These are phyloP conservation scores for Diachasmimorpha longicaudata DNA, from an alignment of 1,140 invertebrate species.

Conservation along the genomic window DNA sequence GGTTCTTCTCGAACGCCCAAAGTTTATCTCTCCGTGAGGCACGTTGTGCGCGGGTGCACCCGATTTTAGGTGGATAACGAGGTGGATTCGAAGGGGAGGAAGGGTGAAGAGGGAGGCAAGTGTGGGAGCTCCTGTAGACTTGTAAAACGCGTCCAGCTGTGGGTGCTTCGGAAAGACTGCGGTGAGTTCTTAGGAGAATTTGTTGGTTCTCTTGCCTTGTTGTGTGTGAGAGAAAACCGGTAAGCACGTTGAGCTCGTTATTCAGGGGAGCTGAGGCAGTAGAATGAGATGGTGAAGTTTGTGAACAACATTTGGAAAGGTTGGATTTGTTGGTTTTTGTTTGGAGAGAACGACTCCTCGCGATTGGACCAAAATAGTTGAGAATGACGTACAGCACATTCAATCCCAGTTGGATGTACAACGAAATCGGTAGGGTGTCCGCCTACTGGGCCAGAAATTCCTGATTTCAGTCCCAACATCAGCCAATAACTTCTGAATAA, in stretches of 20 bases:
- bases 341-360: no score
- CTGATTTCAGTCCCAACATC: no score
- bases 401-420: no score
- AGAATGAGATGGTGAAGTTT: neutral
- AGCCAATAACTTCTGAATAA: no score
- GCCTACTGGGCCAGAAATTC: no score
- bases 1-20: conserved; percentile 22
- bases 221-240: conserved; percentile 22
- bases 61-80: conserved; percentile 50
- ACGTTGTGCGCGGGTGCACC: conserved; percentile 48
- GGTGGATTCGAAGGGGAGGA: conserved; percentile 17
- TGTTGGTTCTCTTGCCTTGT: neutral
- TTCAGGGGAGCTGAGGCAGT: neutral
- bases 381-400: no score
- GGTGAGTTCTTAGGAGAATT: neutral
- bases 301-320: no score
- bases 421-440: no score
- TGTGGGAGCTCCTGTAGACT: conserved; percentile 17
- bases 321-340: no score
- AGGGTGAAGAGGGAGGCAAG: conserved; percentile 15
- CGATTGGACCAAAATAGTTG: no score
- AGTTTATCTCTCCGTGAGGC: conserved; percentile 41
- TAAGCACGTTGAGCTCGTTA: conserved; percentile 4
- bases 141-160: conserved; percentile 20
- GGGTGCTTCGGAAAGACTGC: neutral